These are phyloP conservation scores for Malacosoma neustria DNA, from an alignment of 2,888 invertebrate genomes.

Conservation along the genomic window DNA sequence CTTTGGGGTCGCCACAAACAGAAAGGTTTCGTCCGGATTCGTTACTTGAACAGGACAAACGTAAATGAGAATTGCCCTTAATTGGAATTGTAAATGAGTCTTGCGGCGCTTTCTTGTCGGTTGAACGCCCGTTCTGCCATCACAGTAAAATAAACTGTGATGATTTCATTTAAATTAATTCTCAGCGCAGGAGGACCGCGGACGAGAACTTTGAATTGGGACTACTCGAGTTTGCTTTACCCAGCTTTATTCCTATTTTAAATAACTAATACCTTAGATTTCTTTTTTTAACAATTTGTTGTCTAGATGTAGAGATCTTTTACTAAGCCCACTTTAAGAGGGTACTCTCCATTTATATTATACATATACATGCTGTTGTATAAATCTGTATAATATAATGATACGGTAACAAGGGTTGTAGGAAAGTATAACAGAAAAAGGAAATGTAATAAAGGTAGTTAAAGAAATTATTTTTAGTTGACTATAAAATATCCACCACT, in stretches of 20 bases:
- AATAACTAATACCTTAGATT: slow-evolving; percentile 26
- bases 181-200: slow-evolving; percentile 33
- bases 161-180: slow-evolving; percentile 71
- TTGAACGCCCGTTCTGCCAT: slow-evolving; percentile 54
- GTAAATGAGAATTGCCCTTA: slow-evolving; percentile 69
- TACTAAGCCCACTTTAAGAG: too few relatives aligned
- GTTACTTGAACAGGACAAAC: slow-evolving; percentile 57
- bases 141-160: slow-evolving; percentile 67
- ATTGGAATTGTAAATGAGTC: slow-evolving; percentile 73
- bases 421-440: too few relatives aligned
- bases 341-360: too few relatives aligned
- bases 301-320: too few relatives aligned
- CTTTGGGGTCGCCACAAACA: slow-evolving; percentile 26
- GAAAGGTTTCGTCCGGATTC: slow-evolving; percentile 39
- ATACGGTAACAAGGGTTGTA: too few relatives aligned
- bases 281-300: too few relatives aligned
- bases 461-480: too few relatives aligned
- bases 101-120: slow-evolving; percentile 64
- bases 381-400: too few relatives aligned
- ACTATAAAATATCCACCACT: too few relatives aligned
- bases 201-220: slow-evolving; percentile 41
- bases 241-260: slow-evolving; percentile 30
- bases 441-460: too few relatives aligned
- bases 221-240: slow-evolving; percentile 36
- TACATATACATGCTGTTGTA: too few relatives aligned